Evolutionary conservation across 1,140 invertebrate species (phyloP).

Genomic region (Penaeus vannamei): DNA sequence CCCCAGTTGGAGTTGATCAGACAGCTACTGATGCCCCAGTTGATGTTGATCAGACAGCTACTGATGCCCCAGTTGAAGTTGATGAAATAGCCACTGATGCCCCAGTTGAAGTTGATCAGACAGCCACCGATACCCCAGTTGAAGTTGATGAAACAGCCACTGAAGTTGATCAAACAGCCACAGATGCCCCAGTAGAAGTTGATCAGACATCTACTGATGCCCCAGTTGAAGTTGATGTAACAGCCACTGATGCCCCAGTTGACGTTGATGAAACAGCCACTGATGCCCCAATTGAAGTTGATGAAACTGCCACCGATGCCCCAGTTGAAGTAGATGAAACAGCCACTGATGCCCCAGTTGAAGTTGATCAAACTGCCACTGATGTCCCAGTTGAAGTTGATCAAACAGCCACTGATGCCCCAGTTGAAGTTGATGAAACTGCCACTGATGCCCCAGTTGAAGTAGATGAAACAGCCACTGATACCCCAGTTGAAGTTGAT

Average conservation of each 20-base stretch:
- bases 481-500: constrained; percentile 8
- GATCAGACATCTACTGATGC: background rate
- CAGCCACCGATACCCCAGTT: background rate
- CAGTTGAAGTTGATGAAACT: background rate
- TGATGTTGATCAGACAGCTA: background rate
- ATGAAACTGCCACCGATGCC: background rate
- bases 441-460: background rate
- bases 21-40: background rate
- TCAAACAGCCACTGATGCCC: background rate
- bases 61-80: background rate
- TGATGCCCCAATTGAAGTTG: background rate
- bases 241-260: background rate
- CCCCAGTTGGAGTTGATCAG: background rate
- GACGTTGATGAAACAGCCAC: background rate
- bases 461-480: constrained; percentile 27
- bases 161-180: background rate
- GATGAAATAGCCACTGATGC: constrained; percentile 20
- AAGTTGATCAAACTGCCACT: constrained; percentile 1
- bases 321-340: background rate
- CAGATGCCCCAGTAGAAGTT: background rate
- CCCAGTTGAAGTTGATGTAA: background rate
- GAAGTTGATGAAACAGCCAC: constrained; percentile 30
- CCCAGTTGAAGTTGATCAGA: background rate
- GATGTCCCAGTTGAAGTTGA: background rate
- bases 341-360: background rate